Base-by-base conservation (phyloP, 2,888 invertebrate species). In the Cephonodes hylas region DNA sequence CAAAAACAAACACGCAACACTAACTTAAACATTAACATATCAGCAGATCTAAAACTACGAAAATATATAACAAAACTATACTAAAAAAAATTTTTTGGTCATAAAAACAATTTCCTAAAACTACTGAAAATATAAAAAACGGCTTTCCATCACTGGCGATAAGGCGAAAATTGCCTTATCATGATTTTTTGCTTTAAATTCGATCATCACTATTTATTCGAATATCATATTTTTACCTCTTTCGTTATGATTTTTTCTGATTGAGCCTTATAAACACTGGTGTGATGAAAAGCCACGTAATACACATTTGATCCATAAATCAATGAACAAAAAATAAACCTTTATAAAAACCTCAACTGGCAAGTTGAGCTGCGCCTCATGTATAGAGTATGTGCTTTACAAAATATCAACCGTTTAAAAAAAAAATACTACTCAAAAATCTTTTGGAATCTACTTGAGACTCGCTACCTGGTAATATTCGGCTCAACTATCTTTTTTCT, bases 21-120 rank as follows among this genome's bases (percentile, higher is more conserved):
- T 38, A 18, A 18, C 27, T 18, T 53, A 53, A 38, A 13, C n/a
- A 38, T n/a, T 10, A 27, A 53, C 10, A 53, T 31, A 53, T 53
- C 25, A 48, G 48, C 48, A 48, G 27, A 48, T 48, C 15, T 48
- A 59, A 42, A 59, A 34, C 63, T 60, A 31, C 27, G 18, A 53
- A 53, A 18, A 13, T 20, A 48, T 53, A 31, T 53, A 27, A 46
- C 25, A 48, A 7, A 48, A 53, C 8, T 53, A 53, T 3, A 53
- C 46, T 25, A 48, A 13, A n/a, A 38, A 38, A 38, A 23, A 3
- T 18, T 53, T 53, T 53, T 53, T 53, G 48, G 48, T 53, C 48
- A 18, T 27, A n/a, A 13, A 48, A 48, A 48, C 48, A 48, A 4
- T 13, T n/a, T 27, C n/a, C n/a, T 38, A 38, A 1, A n/a, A 38